Conservation (phyloP, 53 echinoderm and acorn worm genomes). For the Zoroaster sp. region DNA sequence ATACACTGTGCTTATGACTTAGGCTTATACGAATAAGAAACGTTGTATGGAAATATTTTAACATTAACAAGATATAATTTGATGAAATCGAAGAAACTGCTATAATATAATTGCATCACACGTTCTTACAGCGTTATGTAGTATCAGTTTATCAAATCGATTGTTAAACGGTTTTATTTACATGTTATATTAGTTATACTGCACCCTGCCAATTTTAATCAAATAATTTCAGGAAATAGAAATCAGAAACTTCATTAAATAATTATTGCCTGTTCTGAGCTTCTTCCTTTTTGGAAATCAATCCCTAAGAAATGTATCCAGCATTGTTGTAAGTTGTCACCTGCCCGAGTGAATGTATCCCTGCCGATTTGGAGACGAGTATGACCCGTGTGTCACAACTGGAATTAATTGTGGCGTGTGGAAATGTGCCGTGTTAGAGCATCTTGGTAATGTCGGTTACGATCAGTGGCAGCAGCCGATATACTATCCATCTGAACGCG, state of each 20-base stretch:
- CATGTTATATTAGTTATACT: slow-evolving; percentile 1
- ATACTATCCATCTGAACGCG: neutral
- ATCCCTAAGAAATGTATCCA: neutral
- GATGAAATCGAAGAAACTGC: too few relatives aligned
- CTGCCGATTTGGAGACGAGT: neutral
- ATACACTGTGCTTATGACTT: too few relatives aligned
- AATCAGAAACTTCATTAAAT: slow-evolving; percentile 54
- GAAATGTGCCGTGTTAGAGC: neutral
- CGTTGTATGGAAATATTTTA: too few relatives aligned
- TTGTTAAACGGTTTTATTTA: slow-evolving; percentile 4
- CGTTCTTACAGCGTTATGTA: neutral
- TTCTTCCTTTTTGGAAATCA: slow-evolving; percentile 26
- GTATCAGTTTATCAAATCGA: neutral
- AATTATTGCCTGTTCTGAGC: slow-evolving; percentile 4
- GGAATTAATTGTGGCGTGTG: slow-evolving; percentile 10
- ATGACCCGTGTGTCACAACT: neutral
- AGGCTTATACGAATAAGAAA: too few relatives aligned
- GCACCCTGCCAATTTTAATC: slow-evolving; percentile 26
- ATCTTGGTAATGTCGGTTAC: neutral
- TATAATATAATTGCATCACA: too few relatives aligned
- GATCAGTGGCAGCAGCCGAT: neutral
- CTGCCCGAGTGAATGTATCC: neutral
- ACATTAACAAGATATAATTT: too few relatives aligned
- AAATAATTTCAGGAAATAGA: slow-evolving; percentile 10
- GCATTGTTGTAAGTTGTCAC: neutral